Evolutionary conservation across 35 echinoderm and acorn worm genomes (phyloP), one percentile per base, ranked within the genome.

Genomic region (Strongylocentrotus purpuratus): DNA sequence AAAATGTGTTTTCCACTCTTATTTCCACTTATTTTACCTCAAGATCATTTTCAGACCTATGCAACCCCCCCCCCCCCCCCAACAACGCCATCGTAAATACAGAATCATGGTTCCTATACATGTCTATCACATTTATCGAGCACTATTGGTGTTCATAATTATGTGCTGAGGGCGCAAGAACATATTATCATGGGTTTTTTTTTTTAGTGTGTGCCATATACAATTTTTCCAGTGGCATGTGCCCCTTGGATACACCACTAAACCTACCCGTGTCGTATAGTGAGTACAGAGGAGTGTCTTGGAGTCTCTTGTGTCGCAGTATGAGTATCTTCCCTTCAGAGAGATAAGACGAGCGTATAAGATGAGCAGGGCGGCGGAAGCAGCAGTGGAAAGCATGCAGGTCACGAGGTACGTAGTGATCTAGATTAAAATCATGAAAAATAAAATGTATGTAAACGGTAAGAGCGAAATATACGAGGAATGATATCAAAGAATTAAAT

Each of bases 251-350:
- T 11, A 14, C 52, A 59, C 52, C 52, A 41, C 35, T 41, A 41
- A 9, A 55, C 50, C 28, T 78, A 78, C 65, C 65, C 65, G 65
- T 78, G 22, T 28, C 2, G 65, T n/a, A n/a, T 78, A 78, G 8
- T n/a, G 65, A n/a, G 22, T 78, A 28, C 87, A 45, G 32, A 89
- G 87, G 32, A 33, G 25, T 28, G 45, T 89, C 41, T 46, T 89
- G 91, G 91, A 93, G 91, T 93, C 91, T 46, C 91, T 48, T 48
- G 14, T 47, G 31, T 93, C 91, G n/a, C 91, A 93, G 91, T 93
- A 93, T 14, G 32, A 55, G 20, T 93, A 93, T 15, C 91, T 33
- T 31, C 46, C 45, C 2, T 58, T 28, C 5, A 93, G 91, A 46
- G 91, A 55, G 33, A 93, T 33, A 5, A 93, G 91, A 14, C 91